A percentile compares a stretch with the other conserved stretches of the same genome.
phyloP scores from a whole-genome alignment of 1,140 invertebrate species.

The Coenobita brevimanus region DNA sequence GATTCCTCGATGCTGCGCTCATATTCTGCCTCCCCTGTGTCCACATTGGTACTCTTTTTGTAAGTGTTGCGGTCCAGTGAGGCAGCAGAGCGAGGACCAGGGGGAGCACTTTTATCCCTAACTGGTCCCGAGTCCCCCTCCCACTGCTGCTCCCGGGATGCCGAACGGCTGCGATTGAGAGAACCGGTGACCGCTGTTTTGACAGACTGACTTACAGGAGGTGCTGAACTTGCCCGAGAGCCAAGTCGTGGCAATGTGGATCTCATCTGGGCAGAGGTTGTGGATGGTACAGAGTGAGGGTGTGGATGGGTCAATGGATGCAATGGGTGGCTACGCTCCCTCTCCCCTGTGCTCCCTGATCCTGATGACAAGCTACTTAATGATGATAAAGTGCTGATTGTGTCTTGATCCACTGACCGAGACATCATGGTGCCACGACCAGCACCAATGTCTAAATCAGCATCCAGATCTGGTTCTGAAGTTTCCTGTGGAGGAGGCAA shows the following conservation, averaged over 20 bases:
- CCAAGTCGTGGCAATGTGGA: conserved; percentile 44
- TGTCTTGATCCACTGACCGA: conserved; percentile 57
- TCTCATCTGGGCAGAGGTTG: conserved; percentile 43
- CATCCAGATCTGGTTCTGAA: conserved; percentile 77
- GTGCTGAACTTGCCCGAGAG: conserved; percentile 39
- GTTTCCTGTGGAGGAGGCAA: conserved; percentile 87
- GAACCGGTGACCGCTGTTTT: conserved; percentile 47
- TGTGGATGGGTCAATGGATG: conserved; percentile 13
- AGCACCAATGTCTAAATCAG: conserved; percentile 75
- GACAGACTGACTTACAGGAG: conserved; percentile 52
- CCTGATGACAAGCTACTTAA: conserved; percentile 64
- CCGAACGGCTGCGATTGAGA: conserved; percentile 54
- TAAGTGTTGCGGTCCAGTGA: conserved; percentile 22
- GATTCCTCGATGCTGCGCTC: conserved; percentile 74
- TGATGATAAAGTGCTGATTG: conserved; percentile 63
- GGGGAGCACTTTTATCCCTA: conserved; percentile 51
- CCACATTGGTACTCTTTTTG: conserved; percentile 48
- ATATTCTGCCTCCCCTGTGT: conserved; percentile 66
- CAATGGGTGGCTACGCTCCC: conserved; percentile 35
- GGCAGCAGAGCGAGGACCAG: not conserved
- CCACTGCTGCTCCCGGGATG: conserved; percentile 59
- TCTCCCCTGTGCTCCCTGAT: conserved; percentile 54
- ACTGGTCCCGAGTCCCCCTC: conserved; percentile 31
- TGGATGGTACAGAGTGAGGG: conserved; percentile 10
- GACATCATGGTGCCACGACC: conserved; percentile 23